Evolutionary conservation across 2,888 invertebrate genomes (phyloP), one percentile per base, ranked within the genome.

Genomic region (Phasia obesa): DNA sequence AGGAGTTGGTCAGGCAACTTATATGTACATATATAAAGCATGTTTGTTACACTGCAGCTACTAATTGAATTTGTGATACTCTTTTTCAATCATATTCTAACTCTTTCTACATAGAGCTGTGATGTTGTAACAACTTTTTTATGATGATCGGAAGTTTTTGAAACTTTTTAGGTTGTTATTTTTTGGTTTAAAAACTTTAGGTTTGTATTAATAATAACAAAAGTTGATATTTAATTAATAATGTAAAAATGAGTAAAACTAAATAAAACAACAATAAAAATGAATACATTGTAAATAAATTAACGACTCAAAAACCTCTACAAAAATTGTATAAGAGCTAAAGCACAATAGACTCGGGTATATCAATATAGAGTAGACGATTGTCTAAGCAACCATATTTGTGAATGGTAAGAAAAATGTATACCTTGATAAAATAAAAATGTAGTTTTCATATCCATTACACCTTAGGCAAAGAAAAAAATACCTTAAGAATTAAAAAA

Each of bases 141-240:
- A 80, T 86, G 84, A 73, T 59, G 83, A 81, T 86, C 85, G 82
- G 77, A 85, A 85, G 84, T 82, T 71, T 65, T 81, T 70, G 51
- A 67, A 84, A 76, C 79, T 57, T 79, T 84, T 85, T 84, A 86
- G 69, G 82, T 86, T 83, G 79, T 78, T 79, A n/a, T n/a, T 84
- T 86, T 84, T 80, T 80, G 81, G 81, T 81, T 83, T 74, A 70
- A 74, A 82, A 79, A 79, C 70, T 71, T 79, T 84, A 81, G 78
- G 81, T 85, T 86, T 75, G 73, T 64, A 74, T 74, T 74, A 89
- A 88, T 86, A 90, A 89, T 87, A 88, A 89, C 89, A 90, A 90
- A 89, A 89, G 90, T 88, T 87, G 89, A 89, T 88, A 89, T 88
- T 89, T 90, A 88, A 89, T 89, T 89, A 87, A 89, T 89, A 71